These are phyloP conservation scores for Dipodomys ordii DNA, from an alignment of 2,113 vertebrate species.

Conservation along the genomic window DNA sequence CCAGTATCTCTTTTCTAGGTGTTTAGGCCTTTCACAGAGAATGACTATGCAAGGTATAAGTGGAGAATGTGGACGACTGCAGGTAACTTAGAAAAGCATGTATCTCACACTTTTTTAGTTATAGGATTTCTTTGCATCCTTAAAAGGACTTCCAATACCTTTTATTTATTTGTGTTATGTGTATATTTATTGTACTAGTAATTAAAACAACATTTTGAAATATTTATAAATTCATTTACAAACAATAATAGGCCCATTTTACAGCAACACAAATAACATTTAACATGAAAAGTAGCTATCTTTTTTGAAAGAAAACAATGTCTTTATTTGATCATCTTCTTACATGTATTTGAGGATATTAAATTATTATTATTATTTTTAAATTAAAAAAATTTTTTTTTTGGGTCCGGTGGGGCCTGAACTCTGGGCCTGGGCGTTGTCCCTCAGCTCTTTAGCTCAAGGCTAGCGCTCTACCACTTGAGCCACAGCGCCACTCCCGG, in stretches of 20 bases:
- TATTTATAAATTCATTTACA: constrained; percentile 24
- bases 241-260: constrained; percentile 19
- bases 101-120: constrained; percentile 13
- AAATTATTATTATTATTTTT: background rate
- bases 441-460: too few relatives aligned
- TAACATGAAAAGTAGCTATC: constrained; percentile 16
- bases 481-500: too few relatives aligned
- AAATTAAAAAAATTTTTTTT: too few relatives aligned
- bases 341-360: background rate
- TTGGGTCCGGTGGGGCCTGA: too few relatives aligned
- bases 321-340: too few relatives aligned
- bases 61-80: background rate
- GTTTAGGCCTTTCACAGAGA: background rate
- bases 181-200: background rate
- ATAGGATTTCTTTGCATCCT: constrained; percentile 18
- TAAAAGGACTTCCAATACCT: background rate
- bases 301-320: constrained; percentile 1
- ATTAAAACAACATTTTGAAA: constrained; percentile 13
- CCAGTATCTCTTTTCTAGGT: background rate
- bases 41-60: background rate
- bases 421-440: too few relatives aligned
- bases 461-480: too few relatives aligned
- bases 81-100: background rate
- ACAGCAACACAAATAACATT: constrained; percentile 33
- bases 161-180: constrained; percentile 20